Conservation (phyloP, 2,113 vertebrate genomes). For the Burhinus oedicnemus region DNA sequence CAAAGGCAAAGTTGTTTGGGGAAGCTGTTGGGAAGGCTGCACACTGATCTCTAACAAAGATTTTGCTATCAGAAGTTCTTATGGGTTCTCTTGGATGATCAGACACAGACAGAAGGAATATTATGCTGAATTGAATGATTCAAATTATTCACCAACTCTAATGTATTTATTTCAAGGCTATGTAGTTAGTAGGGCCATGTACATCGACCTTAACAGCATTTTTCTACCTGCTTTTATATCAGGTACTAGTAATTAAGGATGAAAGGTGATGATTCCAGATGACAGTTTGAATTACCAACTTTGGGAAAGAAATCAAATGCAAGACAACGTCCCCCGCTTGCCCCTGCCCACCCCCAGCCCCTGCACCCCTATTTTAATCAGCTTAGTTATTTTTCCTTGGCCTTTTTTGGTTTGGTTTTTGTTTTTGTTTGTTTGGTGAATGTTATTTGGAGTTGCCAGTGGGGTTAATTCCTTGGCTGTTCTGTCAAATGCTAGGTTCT, state of each 20-base stretch:
- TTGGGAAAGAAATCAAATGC: neutral
- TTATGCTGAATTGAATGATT: neutral
- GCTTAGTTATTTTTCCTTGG: neutral
- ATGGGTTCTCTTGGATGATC: neutral
- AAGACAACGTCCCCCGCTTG: neutral
- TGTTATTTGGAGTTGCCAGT: slow-evolving; percentile 48
- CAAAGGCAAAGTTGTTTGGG: neutral
- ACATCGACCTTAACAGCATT: neutral
- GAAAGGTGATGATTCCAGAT: neutral
- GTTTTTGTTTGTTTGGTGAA: neutral
- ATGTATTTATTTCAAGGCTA: neutral
- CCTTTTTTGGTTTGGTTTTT: neutral
- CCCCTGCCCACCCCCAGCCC: neutral
- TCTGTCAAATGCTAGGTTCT: slow-evolving; percentile 75
- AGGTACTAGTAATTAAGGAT: neutral
- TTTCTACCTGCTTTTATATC: neutral
- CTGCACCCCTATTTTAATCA: neutral
- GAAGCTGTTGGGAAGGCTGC: neutral
- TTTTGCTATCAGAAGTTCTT: neutral
- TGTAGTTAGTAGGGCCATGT: neutral
- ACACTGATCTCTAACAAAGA: neutral
- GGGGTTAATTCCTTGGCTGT: slow-evolving; percentile 75
- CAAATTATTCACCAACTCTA: accelerated
- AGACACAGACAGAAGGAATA: neutral
- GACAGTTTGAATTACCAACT: slow-evolving; percentile 4